Percentiles rank a stretch among this genome's conserved stretches.
Conservation (phyloP, 1,140 invertebrate genomes). For the Drosophila orena region DNA sequence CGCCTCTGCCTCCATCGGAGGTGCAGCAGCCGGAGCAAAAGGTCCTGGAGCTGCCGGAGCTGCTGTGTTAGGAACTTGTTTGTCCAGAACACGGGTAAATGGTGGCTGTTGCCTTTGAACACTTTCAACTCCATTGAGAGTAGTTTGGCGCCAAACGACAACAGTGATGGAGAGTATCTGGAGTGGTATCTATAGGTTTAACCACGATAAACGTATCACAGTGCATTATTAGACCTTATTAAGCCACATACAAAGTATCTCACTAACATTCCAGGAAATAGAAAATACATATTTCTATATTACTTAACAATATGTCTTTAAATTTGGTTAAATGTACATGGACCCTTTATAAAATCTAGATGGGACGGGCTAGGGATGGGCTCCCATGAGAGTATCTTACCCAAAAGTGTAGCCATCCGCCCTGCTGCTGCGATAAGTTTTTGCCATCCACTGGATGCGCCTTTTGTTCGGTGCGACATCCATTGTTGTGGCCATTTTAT, state of each 20-base stretch:
- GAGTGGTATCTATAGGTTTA: background rate
- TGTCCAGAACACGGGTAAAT: conserved; percentile 33
- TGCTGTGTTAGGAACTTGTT: conserved; percentile 57
- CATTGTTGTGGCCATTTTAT: conserved; percentile 77
- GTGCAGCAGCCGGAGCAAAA: background rate
- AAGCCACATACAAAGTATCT: too few relatives aligned
- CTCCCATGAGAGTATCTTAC: background rate
- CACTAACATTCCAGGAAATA: background rate
- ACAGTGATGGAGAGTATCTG: conserved; percentile 15
- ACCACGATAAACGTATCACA: too few relatives aligned
- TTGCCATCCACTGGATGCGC: conserved; percentile 45
- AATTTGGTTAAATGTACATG: background rate
- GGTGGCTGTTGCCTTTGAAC: conserved; percentile 52
- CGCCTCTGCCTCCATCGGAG: conserved; percentile 26
- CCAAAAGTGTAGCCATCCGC: background rate
- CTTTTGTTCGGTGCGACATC: conserved; percentile 56
- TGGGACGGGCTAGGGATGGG: too few relatives aligned
- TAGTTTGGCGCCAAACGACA: conserved; percentile 57
- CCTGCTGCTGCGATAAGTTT: conserved; percentile 51
- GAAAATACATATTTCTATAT: background rate
- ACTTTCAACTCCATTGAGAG: conserved; percentile 72
- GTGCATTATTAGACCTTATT: too few relatives aligned
- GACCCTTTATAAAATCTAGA: background rate
- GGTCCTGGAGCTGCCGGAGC: background rate
- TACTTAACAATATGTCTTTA: too few relatives aligned